A percentile compares a stretch with the other conserved stretches of the same genome.
Conservation (phyloP, 2,888 invertebrate species). For the Plagodis pulveraria region DNA sequence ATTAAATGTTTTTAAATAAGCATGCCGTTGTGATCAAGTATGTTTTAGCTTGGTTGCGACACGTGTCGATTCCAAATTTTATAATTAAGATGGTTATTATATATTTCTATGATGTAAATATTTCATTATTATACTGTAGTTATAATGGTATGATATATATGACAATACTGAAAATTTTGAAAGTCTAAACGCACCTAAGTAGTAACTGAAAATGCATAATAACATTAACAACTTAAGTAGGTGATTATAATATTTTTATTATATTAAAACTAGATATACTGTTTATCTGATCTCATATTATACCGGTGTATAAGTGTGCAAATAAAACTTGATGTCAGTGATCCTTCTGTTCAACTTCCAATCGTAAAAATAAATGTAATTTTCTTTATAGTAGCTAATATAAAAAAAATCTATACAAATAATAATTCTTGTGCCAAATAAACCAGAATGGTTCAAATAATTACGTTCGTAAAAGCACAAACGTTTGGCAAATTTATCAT, state of each 20-base stretch:
- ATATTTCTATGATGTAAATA: slow-evolving; percentile 29
- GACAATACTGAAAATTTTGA: slow-evolving; percentile 21
- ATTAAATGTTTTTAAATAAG: too few relatives aligned
- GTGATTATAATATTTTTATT: not conserved
- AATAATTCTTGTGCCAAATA: slow-evolving; percentile 23
- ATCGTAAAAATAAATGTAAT: not conserved
- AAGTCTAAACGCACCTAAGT: slow-evolving; percentile 8
- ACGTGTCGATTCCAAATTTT: not conserved
- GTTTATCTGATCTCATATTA: slow-evolving; percentile 22
- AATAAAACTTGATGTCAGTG: slow-evolving; percentile 19
- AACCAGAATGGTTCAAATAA: not conserved
- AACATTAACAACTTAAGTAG: slow-evolving; percentile 6
- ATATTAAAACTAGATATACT: slow-evolving; percentile 4
- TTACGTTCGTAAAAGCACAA: not conserved
- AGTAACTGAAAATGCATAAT: slow-evolving; percentile 6
- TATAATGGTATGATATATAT: slow-evolving; percentile 15
- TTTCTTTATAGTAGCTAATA: not conserved
- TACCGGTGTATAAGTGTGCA: slow-evolving; percentile 13
- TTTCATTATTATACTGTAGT: slow-evolving; percentile 6
- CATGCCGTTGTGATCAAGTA: too few relatives aligned
- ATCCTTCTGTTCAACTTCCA: slow-evolving; percentile 21
- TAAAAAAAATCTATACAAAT: not conserved
- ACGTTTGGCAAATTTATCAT: too few relatives aligned
- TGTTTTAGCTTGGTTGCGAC: too few relatives aligned
- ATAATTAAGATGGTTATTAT: not conserved